These are phyloP conservation scores for Columba livia DNA, from an alignment of 2,113 vertebrate species.

Conservation along the genomic window DNA sequence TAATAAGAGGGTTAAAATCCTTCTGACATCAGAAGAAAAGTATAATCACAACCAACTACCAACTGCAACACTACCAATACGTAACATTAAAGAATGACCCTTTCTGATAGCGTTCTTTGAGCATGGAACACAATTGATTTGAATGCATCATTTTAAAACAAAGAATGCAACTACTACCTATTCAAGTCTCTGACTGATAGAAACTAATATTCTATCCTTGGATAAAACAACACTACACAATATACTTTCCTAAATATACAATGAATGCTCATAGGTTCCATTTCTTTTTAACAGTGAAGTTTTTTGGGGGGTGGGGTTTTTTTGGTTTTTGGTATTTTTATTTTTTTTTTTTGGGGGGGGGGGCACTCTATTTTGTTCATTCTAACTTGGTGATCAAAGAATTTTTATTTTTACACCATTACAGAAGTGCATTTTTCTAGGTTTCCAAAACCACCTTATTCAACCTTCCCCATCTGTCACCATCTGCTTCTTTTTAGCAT, in stretches of 20 bases:
- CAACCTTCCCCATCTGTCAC: slow-evolving; percentile 99
- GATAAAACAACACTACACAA: background rate
- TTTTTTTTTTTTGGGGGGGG: background rate
- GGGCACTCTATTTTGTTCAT: slow-evolving; percentile 65
- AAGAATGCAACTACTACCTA: background rate
- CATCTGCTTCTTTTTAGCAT: slow-evolving; percentile 99
- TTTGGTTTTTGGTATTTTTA: background rate
- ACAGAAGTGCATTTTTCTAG: slow-evolving; percentile 95
- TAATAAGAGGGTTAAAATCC: background rate
- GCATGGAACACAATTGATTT: background rate
- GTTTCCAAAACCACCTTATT: slow-evolving; percentile 98
- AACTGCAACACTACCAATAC: background rate
- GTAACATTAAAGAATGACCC: background rate
- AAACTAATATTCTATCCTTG: background rate
- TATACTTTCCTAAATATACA: slow-evolving; percentile 11
- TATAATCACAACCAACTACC: background rate
- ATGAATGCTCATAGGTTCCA: background rate
- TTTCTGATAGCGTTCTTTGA: background rate
- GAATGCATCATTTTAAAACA: background rate
- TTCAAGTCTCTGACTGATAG: background rate
- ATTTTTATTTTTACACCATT: slow-evolving; percentile 97
- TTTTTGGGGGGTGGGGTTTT: background rate
- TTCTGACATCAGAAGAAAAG: slow-evolving; percentile 13
- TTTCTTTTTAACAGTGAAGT: slow-evolving; percentile 48
- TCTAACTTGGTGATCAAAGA: slow-evolving; percentile 90